Base-by-base conservation (phyloP, 2,113 vertebrate species). In the Bufo bufo region DNA sequence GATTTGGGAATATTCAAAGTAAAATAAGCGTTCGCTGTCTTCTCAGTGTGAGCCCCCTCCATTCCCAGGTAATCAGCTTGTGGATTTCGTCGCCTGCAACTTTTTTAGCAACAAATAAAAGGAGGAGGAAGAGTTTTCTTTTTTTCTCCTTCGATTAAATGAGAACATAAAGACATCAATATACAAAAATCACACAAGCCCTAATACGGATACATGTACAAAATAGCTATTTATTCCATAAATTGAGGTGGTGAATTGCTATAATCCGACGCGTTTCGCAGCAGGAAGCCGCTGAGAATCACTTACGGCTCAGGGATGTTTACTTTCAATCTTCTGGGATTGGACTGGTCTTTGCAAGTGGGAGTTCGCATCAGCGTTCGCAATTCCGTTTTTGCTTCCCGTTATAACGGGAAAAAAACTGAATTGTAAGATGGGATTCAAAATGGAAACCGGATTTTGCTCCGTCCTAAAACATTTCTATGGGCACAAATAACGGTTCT, bases 1-100 rank as follows among this genome's bases (percentile, higher is more conserved):
- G 90, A 66, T 91, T 77, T 72, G 84, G 92, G 91, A 92, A 94
- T 93, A 94, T 84, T 92, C 93, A 89, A 81, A 61, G 72, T 90
- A 93, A 91, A 93, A 92, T 91, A 91, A 91, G 86, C 87, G 74
- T 20, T 56, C 83, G 78, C 84, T 58, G 2, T 65, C 79, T 90
- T 91, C 88, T 84, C 86, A 86, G 49, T 87, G 89, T 58, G 82
- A 79, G 23, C 90, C 9, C 9, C 69, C 63, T 80, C 91, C 87
- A 56, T 19, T 90, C 88, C 87, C 89, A 82, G 91, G 87, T 71
- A 85, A 92, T 92, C 90, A 89, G 20, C 56, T 50, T 0, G 0
- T 82, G 88, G 91, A 91, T 92, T 90, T 82, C 87, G 84, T 90
- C 85, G 61, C 77, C 43, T 82, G 77, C 13, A 90, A 82, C 86